These are phyloP conservation scores for Intellagama lesueurii DNA, from an alignment of 2,797 vertebrate species.

Conservation along the genomic window DNA sequence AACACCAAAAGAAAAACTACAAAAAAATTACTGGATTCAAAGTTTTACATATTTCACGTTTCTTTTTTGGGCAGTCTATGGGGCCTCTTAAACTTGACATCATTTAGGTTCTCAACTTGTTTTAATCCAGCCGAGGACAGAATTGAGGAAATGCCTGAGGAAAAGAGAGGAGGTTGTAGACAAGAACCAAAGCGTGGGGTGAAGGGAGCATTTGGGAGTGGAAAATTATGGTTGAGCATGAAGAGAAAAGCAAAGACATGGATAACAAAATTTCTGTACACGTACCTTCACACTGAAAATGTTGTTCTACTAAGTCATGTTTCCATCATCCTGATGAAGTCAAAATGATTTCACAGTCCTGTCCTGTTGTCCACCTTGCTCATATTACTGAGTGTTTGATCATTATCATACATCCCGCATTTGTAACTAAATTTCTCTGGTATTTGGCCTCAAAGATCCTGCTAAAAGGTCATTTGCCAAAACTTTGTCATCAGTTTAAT, in stretches of 20 bases:
- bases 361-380: background rate
- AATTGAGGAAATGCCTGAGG: background rate
- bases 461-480: background rate
- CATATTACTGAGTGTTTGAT: background rate
- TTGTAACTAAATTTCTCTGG: background rate
- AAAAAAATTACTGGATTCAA: too few relatives aligned
- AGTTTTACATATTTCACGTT: too few relatives aligned
- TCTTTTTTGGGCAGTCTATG: too few relatives aligned
- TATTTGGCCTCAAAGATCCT: background rate
- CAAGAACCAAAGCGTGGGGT: background rate
- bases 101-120: too few relatives aligned
- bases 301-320: too few relatives aligned
- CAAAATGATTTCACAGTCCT: background rate
- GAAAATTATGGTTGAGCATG: background rate
- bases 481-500: background rate
- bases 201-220: background rate
- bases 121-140: too few relatives aligned
- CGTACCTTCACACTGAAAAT: too few relatives aligned
- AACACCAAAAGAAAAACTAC: too few relatives aligned
- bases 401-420: background rate
- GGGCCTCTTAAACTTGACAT: too few relatives aligned
- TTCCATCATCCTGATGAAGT: too few relatives aligned
- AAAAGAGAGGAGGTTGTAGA: background rate
- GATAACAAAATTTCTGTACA: too few relatives aligned
- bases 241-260: background rate